Conservation (phyloP, 2,797 vertebrate species). For the Tokudaia muenninki region DNA sequence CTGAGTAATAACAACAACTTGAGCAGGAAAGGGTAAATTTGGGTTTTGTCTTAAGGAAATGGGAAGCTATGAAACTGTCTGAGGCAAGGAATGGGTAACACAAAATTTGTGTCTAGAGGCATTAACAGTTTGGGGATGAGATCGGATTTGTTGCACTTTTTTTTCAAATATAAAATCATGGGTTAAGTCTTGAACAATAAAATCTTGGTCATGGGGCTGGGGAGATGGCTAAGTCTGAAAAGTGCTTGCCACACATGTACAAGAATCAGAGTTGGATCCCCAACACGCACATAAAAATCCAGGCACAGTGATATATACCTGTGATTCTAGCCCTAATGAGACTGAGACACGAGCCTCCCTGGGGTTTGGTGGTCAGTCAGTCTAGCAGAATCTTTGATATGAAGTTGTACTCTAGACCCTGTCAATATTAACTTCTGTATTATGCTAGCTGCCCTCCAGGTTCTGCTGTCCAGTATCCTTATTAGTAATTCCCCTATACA, state of each 20-base stretch:
- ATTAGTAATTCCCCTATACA: not conserved
- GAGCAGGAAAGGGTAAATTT: not conserved
- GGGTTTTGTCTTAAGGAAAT: not conserved
- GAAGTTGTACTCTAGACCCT: not conserved
- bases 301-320: not conserved
- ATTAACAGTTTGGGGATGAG: slow-evolving; percentile 15
- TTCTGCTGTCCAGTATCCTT: not conserved
- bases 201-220: not conserved
- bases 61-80: slow-evolving; percentile 25
- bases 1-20: slow-evolving; percentile 26
- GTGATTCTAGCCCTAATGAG: no score
- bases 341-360: no score
- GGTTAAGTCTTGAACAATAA: slow-evolving; percentile 44
- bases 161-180: slow-evolving; percentile 42
- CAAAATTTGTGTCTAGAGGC: slow-evolving; percentile 55
- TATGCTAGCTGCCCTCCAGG: not conserved
- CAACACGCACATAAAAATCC: not conserved
- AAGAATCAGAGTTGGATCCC: not conserved
- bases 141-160: not conserved
- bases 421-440: slow-evolving; percentile 22
- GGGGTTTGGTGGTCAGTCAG: not conserved
- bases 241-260: not conserved
- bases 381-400: not conserved
- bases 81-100: not conserved
- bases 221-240: not conserved